Conservation (phyloP, 2,888 invertebrate species). For the Sarcophaga subvicina region DNA sequence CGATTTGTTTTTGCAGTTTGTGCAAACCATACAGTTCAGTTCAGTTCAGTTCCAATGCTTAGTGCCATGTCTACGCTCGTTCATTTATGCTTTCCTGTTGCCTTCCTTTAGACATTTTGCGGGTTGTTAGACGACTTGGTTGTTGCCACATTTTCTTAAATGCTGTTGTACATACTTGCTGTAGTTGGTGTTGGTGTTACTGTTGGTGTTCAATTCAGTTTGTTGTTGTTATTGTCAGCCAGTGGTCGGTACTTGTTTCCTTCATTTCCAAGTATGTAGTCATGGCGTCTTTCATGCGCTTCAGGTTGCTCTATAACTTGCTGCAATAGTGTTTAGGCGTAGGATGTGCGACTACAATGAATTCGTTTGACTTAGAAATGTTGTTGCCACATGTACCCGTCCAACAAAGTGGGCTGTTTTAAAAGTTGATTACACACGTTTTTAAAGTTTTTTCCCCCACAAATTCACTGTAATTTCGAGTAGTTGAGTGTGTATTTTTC, state of each 20-base stretch:
- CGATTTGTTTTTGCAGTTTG: conserved; percentile 31
- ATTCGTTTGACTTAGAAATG: conserved; percentile 35
- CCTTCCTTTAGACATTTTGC: conserved; percentile 24
- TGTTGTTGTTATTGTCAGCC: conserved; percentile 24
- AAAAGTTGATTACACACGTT: conserved; percentile 52
- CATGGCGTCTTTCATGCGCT: conserved; percentile 27
- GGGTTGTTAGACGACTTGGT: neutral
- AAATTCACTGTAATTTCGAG: conserved; percentile 54
- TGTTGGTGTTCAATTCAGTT: conserved; percentile 50
- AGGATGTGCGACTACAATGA: conserved; percentile 31
- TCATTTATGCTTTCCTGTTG: conserved; percentile 19
- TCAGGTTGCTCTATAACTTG: conserved; percentile 37
- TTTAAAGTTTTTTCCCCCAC: neutral
- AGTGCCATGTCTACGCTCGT: neutral
- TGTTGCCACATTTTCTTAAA: neutral
- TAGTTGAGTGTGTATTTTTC: conserved; percentile 30
- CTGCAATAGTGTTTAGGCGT: conserved; percentile 44
- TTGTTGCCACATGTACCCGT: conserved; percentile 54
- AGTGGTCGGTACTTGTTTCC: conserved; percentile 49
- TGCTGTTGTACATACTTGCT: neutral
- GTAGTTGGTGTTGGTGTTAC: conserved; percentile 10
- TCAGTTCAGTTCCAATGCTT: neutral
- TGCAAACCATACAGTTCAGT: neutral
- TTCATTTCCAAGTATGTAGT: neutral
- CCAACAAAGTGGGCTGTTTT: conserved; percentile 56